phyloP scores from a whole-genome alignment of 2,113 vertebrate genomes.

The Herpetotheres cachinnans region DNA sequence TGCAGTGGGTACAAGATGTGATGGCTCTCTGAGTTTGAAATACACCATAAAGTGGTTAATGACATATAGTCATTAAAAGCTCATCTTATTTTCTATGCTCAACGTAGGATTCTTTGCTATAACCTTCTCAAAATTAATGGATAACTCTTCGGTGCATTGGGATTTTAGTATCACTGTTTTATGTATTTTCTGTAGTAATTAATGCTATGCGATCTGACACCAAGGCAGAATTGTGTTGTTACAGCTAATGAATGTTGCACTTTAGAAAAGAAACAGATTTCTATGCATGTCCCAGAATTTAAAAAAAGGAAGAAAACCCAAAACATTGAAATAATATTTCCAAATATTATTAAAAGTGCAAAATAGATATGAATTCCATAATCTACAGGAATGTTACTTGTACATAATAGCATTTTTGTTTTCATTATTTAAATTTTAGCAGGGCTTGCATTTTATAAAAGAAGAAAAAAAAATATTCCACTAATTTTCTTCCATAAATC shows the following conservation, averaged over 20 bases:
- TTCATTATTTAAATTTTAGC: neutral
- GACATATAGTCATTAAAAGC: neutral
- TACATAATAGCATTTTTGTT: neutral
- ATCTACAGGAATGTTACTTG: neutral
- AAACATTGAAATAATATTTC: neutral
- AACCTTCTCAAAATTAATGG: neutral
- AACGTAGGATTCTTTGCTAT: neutral
- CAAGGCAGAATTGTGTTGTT: neutral
- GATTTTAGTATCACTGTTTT: neutral
- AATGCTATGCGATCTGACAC: neutral
- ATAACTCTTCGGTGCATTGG: neutral
- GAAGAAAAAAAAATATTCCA: neutral
- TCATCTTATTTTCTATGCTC: neutral
- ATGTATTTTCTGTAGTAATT: neutral
- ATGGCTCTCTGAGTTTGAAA: neutral
- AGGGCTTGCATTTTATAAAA: neutral
- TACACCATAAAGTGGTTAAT: neutral
- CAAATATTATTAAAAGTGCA: neutral
- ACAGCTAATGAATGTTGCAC: neutral
- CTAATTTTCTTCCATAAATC: neutral
- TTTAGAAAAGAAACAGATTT: neutral
- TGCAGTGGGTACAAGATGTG: neutral
- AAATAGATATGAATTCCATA: neutral
- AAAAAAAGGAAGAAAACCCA: neutral
- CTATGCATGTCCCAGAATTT: neutral